Evolutionary conservation across 1,140 invertebrate genomes (phyloP).

Genomic region (Mamestra configurata): DNA sequence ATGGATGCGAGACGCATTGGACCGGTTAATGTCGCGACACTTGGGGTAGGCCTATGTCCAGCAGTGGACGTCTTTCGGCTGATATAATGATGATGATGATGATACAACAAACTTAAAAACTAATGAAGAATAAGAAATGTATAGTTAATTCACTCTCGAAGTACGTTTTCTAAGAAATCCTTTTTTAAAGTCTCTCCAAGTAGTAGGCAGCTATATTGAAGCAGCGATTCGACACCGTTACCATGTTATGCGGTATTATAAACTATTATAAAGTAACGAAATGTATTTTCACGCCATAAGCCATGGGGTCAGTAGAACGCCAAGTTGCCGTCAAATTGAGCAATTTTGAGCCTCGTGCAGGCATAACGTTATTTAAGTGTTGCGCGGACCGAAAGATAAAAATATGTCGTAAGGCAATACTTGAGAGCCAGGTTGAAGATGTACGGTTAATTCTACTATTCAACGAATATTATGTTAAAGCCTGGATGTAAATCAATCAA

Average conservation of each 20-base stretch:
- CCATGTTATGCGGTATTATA: constrained; percentile 25
- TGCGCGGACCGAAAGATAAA: neutral
- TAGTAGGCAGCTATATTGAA: constrained; percentile 1
- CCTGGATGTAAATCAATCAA: no score
- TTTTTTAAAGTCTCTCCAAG: neutral
- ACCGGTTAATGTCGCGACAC: no score
- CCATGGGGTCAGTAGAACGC: constrained; percentile 36
- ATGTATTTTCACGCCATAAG: constrained; percentile 36
- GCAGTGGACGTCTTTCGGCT: no score
- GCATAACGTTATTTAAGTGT: constrained; percentile 31
- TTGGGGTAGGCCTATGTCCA: no score
- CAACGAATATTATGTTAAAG: no score
- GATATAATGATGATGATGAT: no score
- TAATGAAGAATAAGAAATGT: neutral
- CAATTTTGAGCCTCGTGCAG: constrained; percentile 21
- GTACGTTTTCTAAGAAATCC: neutral
- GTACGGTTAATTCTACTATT: no score
- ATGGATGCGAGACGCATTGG: no score
- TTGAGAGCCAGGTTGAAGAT: no score
- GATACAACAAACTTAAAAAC: no score
- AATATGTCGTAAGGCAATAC: neutral
- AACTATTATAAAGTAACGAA: constrained; percentile 29
- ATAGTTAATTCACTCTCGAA: neutral
- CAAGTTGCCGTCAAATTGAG: constrained; percentile 33
- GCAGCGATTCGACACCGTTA: neutral